These are phyloP conservation scores for Imbricaverruca yamaguchii DNA, from an alignment of 2,888 invertebrate genomes.

Conservation along the genomic window DNA sequence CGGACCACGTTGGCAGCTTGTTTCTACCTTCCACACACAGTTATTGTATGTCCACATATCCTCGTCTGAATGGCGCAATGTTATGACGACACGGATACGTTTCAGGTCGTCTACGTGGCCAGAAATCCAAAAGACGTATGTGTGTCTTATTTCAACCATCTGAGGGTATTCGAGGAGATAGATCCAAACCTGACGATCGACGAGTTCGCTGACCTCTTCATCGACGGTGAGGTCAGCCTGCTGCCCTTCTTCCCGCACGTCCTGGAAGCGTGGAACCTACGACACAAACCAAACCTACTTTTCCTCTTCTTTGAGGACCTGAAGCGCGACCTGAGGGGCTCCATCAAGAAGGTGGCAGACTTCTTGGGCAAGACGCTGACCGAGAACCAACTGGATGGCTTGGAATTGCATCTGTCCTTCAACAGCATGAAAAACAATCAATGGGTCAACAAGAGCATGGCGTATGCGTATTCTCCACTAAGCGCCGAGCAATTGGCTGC, in stretches of 20 bases:
- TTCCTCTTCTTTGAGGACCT: constrained; percentile 43
- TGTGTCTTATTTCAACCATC: constrained; percentile 43
- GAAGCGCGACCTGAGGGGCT: constrained; percentile 35
- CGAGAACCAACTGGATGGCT: constrained; percentile 23
- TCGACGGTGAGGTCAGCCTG: constrained; percentile 41
- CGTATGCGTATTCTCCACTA: not conserved
- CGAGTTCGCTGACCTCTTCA: constrained; percentile 42
- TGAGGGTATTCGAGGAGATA: not conserved
- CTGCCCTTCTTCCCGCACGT: constrained; percentile 42
- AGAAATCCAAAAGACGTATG: constrained; percentile 45
- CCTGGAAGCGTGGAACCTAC: constrained; percentile 39
- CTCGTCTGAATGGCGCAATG: too few relatives aligned
- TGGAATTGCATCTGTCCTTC: constrained; percentile 28
- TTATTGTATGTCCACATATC: too few relatives aligned
- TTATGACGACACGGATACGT: not conserved
- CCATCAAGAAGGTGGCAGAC: constrained; percentile 33
- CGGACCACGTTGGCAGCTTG: too few relatives aligned
- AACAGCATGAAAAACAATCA: constrained; percentile 30
- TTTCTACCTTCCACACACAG: too few relatives aligned
- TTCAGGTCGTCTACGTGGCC: constrained; percentile 41
- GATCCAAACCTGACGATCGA: constrained; percentile 33
- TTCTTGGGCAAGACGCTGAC: constrained; percentile 33
- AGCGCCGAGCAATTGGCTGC: not conserved
- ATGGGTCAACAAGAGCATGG: constrained; percentile 26
- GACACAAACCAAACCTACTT: constrained; percentile 38